Conservation (phyloP, 1,140 invertebrate genomes). For the Probaryconus sp. region DNA sequence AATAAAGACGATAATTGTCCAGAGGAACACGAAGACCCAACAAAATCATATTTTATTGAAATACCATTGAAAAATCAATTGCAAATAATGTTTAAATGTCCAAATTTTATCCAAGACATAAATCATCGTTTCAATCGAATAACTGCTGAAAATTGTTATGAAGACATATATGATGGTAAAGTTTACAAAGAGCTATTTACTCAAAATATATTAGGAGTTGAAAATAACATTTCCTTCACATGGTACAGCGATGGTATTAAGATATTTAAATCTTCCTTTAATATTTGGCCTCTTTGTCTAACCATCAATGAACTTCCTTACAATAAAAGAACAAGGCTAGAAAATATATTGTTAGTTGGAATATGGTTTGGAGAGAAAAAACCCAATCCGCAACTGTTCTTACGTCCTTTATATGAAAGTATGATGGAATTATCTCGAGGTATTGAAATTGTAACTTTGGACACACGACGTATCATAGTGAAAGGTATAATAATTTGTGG, state of each 20-base stretch:
- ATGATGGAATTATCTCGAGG: conserved; percentile 16
- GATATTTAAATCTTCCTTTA: conserved; percentile 13
- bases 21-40: background rate
- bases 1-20: conserved; percentile 1
- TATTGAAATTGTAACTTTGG: background rate
- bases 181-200: conserved; percentile 24
- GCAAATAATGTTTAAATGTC: background rate
- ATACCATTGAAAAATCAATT: conserved; percentile 14
- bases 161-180: conserved; percentile 42
- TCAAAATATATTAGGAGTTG: conserved; percentile 16
- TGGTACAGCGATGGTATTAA: conserved; percentile 12
- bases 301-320: conserved; percentile 35
- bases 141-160: background rate
- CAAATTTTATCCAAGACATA: conserved; percentile 2
- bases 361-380: conserved; percentile 44
- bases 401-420: conserved; percentile 13
- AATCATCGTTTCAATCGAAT: background rate
- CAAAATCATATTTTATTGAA: conserved; percentile 29
- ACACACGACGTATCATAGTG: too few relatives aligned
- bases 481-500: conserved; percentile 39
- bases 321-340: conserved; percentile 23
- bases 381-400: conserved; percentile 19
- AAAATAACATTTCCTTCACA: conserved; percentile 21
- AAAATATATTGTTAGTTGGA: conserved; percentile 36
- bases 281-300: conserved; percentile 33